phyloP scores from a whole-genome alignment of 2,888 invertebrate genomes.

The Argynnis bischoffii region DNA sequence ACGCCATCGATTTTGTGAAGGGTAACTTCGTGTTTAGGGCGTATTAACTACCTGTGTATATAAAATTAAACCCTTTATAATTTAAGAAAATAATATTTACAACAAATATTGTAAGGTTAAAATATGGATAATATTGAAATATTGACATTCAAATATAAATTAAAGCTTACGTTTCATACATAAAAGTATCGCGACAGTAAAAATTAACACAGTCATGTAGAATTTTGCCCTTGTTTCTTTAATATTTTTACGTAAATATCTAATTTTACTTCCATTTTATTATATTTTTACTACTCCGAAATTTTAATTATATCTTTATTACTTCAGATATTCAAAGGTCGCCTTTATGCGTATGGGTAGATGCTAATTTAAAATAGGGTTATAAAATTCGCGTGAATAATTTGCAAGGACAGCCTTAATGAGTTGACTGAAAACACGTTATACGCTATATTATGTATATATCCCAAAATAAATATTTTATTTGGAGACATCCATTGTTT shows the following conservation, averaged over 20 bases:
- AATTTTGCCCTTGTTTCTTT: background rate
- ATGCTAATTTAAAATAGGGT: conserved; percentile 30
- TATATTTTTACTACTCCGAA: background rate
- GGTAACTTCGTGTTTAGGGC: conserved; percentile 9
- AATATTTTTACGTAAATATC: background rate
- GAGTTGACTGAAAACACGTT: conserved; percentile 20
- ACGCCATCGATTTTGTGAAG: background rate
- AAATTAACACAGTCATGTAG: background rate
- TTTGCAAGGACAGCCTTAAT: conserved; percentile 30
- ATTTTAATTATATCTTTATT: conserved; percentile 5
- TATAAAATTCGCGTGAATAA: conserved; percentile 33
- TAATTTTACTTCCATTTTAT: background rate
- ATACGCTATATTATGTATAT: too few species aligned
- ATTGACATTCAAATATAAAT: background rate
- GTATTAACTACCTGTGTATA: background rate
- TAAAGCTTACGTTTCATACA: background rate
- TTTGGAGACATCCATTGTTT: too few species aligned
- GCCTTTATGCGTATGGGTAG: background rate
- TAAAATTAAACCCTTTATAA: too few species aligned
- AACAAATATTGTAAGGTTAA: background rate
- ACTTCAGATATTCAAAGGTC: background rate
- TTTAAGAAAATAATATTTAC: too few species aligned
- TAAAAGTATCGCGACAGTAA: background rate
- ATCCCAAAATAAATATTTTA: too few species aligned
- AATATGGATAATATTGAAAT: background rate